Conservation (phyloP, 2,888 invertebrate genomes). For the Mesoligia furuncula region DNA sequence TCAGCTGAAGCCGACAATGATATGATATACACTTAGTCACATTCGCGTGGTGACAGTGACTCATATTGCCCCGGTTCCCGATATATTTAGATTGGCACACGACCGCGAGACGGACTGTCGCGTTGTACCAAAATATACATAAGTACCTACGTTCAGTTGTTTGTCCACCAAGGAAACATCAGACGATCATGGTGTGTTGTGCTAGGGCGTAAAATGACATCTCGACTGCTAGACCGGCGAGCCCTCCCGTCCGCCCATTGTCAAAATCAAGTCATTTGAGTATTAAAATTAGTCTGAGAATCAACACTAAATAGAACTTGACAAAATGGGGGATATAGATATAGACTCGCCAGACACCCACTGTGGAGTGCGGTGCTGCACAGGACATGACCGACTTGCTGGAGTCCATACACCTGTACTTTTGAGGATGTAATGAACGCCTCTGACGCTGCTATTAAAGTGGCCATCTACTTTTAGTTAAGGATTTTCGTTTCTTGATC, state of each 20-base stretch:
- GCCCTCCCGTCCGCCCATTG: no score
- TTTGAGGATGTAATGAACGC: neutral
- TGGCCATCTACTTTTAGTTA: neutral
- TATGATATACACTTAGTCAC: conserved; percentile 53
- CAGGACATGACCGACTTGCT: neutral
- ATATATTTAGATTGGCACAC: conserved; percentile 64
- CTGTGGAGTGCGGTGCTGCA: neutral
- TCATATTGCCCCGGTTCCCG: conserved; percentile 60
- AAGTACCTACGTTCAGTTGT: conserved; percentile 15
- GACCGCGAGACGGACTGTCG: conserved; percentile 61
- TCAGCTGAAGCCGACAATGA: conserved; percentile 29
- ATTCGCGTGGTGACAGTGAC: conserved; percentile 64
- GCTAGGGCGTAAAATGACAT: neutral
- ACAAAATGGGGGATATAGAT: neutral
- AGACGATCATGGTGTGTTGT: neutral
- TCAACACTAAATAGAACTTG: neutral
- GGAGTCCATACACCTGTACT: neutral
- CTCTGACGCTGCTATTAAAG: neutral
- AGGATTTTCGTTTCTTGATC: neutral
- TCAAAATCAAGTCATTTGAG: neutral
- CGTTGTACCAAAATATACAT: conserved; percentile 47
- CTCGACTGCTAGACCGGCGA: neutral
- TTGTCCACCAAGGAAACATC: conserved; percentile 3
- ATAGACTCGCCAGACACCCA: neutral
- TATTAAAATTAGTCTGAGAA: neutral